phyloP scores from a whole-genome alignment of 1,140 invertebrate genomes.

The Diorhabda elongata region DNA sequence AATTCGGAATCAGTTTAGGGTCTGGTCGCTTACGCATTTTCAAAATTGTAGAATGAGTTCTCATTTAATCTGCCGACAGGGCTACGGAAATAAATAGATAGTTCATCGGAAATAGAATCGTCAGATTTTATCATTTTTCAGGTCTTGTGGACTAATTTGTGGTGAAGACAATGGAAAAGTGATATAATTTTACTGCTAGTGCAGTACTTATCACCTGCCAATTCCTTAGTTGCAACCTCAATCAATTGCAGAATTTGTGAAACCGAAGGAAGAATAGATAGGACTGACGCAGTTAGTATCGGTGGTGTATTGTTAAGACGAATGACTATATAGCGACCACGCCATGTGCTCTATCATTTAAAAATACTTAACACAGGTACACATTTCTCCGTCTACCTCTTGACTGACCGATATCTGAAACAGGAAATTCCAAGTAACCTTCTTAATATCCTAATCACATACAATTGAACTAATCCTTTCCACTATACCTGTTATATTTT shows the following conservation, averaged over 20 bases:
- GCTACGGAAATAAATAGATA: not conserved
- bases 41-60: not conserved
- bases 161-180: conserved; percentile 41
- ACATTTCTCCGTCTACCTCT: too few relatives aligned
- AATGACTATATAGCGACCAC: conserved; percentile 18
- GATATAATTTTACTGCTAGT: conserved; percentile 48
- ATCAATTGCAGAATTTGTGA: conserved; percentile 39
- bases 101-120: not conserved
- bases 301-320: conserved; percentile 42
- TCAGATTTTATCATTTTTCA: conserved; percentile 26
- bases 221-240: conserved; percentile 42
- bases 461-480: too few relatives aligned
- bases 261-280: conserved; percentile 38
- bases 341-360: too few relatives aligned
- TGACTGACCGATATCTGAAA: too few relatives aligned
- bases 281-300: conserved; percentile 37
- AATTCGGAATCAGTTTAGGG: too few relatives aligned
- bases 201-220: conserved; percentile 47
- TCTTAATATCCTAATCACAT: too few relatives aligned
- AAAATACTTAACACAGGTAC: too few relatives aligned
- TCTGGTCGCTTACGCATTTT: too few relatives aligned
- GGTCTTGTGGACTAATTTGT: conserved; percentile 25
- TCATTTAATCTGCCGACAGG: not conserved
- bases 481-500: too few relatives aligned
- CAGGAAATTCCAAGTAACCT: too few relatives aligned